Percentiles rank a stretch among this genome's conserved stretches.
These are phyloP conservation scores for Odontocolon sp. DNA, from an alignment of 2,888 invertebrate genomes.

Conservation along the genomic window DNA sequence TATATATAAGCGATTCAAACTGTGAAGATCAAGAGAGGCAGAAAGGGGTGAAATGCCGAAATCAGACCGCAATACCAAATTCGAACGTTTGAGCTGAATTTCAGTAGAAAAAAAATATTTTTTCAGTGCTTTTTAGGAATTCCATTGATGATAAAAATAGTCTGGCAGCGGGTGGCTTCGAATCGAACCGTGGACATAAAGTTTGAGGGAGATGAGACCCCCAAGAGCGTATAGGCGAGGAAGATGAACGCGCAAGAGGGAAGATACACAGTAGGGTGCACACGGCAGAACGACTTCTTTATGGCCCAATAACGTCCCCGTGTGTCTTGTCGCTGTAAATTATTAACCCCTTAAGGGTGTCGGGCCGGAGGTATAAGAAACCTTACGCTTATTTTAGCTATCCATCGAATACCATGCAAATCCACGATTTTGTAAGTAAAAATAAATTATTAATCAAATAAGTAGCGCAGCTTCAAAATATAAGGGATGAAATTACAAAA, in stretches of 20 bases:
- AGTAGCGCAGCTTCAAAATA: background rate
- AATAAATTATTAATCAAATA: background rate
- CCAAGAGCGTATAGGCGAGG: slow-evolving; percentile 25
- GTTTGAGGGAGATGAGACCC: slow-evolving; percentile 11
- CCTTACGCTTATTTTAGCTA: background rate
- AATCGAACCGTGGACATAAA: slow-evolving; percentile 27
- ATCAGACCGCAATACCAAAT: slow-evolving; percentile 2
- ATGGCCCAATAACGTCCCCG: slow-evolving; percentile 76
- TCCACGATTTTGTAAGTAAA: background rate
- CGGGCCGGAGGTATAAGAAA: slow-evolving; percentile 25
- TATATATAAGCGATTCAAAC: slow-evolving; percentile 3
- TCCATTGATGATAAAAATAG: no score
- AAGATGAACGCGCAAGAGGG: slow-evolving; percentile 25
- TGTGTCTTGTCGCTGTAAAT: slow-evolving; percentile 77
- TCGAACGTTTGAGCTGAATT: no score
- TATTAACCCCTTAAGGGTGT: slow-evolving; percentile 69
- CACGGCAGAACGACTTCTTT: slow-evolving; percentile 70
- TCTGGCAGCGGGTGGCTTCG: background rate
- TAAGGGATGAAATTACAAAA: no score
- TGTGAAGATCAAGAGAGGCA: background rate
- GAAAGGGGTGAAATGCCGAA: background rate
- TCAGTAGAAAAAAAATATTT: no score
- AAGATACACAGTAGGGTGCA: slow-evolving; percentile 14
- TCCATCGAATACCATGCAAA: slow-evolving; percentile 3
- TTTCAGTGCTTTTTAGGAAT: no score